These are phyloP conservation scores for Parus major DNA, from an alignment of 2,113 vertebrate species.

Conservation along the genomic window DNA sequence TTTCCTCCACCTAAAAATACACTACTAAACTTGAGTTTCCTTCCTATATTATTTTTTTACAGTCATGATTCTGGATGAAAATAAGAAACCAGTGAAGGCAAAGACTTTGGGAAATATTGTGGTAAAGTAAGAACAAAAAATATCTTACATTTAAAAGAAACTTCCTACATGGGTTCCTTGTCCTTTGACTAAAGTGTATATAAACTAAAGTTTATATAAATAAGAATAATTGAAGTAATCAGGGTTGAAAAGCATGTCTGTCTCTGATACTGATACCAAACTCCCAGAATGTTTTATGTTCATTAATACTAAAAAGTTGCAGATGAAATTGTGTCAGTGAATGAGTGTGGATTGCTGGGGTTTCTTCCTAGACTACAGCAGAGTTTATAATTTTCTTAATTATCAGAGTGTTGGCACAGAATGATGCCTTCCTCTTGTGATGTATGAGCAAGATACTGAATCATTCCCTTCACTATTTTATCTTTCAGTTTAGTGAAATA, in stretches of 20 bases:
- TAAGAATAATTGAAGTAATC: neutral
- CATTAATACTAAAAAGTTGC: neutral
- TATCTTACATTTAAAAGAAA: neutral
- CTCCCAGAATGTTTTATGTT: neutral
- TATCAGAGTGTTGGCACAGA: neutral
- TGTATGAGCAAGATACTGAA: neutral
- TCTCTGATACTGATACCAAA: neutral
- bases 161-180: neutral
- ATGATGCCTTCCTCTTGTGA: neutral
- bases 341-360: neutral
- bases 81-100: conserved; percentile 83
- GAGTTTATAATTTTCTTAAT: neutral
- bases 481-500: neutral
- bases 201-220: neutral
- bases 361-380: neutral
- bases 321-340: neutral
- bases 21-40: neutral
- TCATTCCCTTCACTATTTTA: neutral
- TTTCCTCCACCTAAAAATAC: neutral
- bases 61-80: conserved; percentile 90
- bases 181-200: neutral
- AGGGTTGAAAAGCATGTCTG: neutral
- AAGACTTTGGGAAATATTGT: conserved; percentile 93
- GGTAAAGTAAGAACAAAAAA: conserved; percentile 87
- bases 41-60: conserved; percentile 23